Evolutionary conservation across 1,140 invertebrate genomes (phyloP).

Genomic region (Leptinotarsa texana): DNA sequence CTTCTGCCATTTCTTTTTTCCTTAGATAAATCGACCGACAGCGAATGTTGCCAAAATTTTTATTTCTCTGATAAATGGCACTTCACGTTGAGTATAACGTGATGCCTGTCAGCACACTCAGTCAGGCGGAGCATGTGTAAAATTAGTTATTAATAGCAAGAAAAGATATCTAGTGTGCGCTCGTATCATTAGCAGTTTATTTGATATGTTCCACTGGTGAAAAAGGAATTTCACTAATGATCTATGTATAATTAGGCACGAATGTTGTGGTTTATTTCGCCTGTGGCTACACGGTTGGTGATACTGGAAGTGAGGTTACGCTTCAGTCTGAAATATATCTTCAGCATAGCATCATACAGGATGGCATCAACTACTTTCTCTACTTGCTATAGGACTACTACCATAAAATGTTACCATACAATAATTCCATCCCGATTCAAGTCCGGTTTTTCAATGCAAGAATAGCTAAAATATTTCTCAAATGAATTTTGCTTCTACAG

Average conservation of each 20-base stretch:
- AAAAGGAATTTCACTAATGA: constrained; percentile 7
- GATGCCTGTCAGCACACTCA: constrained; percentile 17
- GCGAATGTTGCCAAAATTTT: constrained; percentile 6
- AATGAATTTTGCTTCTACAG: too few relatives aligned
- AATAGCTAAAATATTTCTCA: too few relatives aligned
- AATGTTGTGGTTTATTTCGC: constrained; percentile 8
- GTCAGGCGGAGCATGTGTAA: constrained; percentile 10
- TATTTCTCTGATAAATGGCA: constrained; percentile 9
- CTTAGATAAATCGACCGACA: not conserved
- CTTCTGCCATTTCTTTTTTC: not conserved
- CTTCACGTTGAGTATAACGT: constrained; percentile 13
- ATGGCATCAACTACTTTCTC: not conserved
- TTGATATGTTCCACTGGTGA: not conserved
- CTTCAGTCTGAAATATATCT: not conserved
- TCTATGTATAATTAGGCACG: constrained; percentile 16
- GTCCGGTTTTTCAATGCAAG: too few relatives aligned
- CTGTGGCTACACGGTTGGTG: not conserved
- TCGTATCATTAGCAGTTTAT: constrained; percentile 14
- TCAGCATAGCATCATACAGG: not conserved
- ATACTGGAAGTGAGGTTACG: not conserved
- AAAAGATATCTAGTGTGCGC: constrained; percentile 9
- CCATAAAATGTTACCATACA: too few relatives aligned
- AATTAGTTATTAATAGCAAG: constrained; percentile 23
- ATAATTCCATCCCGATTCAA: too few relatives aligned
- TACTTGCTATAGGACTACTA: too few relatives aligned